Conservation (phyloP, 2,113 vertebrate species). For the Halcyon senegalensis region DNA sequence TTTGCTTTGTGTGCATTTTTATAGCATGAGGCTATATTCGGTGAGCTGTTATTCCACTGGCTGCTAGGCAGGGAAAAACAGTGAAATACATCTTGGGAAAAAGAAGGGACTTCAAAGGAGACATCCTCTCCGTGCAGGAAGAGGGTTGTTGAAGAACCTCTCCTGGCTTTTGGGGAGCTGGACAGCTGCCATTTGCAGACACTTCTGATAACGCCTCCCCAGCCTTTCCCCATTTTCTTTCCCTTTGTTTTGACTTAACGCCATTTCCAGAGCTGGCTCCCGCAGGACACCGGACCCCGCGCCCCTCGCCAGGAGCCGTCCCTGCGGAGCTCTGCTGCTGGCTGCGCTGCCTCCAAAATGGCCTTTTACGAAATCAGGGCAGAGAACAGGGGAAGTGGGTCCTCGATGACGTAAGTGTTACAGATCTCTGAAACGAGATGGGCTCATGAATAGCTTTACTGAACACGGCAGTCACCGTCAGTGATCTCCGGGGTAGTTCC, state of each 20-base stretch:
- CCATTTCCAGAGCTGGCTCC: neutral
- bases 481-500: neutral
- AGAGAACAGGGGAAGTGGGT: conserved; percentile 11
- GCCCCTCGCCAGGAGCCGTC: neutral
- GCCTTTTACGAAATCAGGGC: neutral
- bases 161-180: neutral
- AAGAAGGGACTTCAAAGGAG: neutral
- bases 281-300: fast-evolving
- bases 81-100: neutral
- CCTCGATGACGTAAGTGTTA: neutral
- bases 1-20: conserved; percentile 11
- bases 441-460: neutral
- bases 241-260: neutral
- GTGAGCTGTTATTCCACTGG: neutral
- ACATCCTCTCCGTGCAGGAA: neutral
- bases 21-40: neutral
- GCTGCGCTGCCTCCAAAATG: neutral
- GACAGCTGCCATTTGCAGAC: neutral
- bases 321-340: neutral
- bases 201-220: neutral
- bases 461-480: neutral
- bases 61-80: conserved; percentile 28
- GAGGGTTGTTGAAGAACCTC: neutral
- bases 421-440: neutral
- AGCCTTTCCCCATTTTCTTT: neutral